Evolutionary conservation across 2,888 invertebrate genomes (phyloP).

Genomic region (Allophyes oxyacanthae): DNA sequence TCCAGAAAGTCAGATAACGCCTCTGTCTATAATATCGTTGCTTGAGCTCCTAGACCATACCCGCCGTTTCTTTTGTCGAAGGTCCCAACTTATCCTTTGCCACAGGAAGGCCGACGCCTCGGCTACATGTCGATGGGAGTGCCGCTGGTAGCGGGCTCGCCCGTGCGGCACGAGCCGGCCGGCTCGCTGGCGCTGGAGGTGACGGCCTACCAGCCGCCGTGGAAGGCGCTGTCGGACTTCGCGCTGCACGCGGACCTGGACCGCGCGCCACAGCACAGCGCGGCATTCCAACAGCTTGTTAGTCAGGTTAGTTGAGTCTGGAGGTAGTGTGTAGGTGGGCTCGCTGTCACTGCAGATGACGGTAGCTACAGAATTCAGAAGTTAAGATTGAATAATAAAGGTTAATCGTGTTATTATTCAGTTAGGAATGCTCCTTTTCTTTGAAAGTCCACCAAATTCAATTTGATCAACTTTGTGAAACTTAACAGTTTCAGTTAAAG

Average conservation of each 20-base stretch:
- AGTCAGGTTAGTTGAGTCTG: constrained; percentile 91
- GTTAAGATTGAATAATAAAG: too few species aligned
- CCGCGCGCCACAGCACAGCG: constrained; percentile 95
- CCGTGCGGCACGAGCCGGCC: constrained; percentile 96
- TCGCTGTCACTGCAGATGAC: too few species aligned
- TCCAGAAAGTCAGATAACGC: too few species aligned
- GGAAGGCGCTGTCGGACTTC: constrained; percentile 99
- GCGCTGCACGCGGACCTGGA: constrained; percentile 98
- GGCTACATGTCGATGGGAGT: constrained; percentile 98
- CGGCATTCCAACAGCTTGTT: constrained; percentile 98
- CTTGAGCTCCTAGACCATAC: neutral
- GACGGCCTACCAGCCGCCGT: constrained; percentile 98
- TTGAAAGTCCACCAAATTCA: too few species aligned
- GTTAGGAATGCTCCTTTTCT: too few species aligned
- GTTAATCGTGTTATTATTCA: too few species aligned
- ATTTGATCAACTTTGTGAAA: too few species aligned
- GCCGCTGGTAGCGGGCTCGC: constrained; percentile 99
- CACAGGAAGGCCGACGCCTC: constrained; percentile 97
- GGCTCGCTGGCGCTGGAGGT: constrained; percentile 96
- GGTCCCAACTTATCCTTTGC: constrained; percentile 54
- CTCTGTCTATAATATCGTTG: too few species aligned
- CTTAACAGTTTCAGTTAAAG: too few species aligned
- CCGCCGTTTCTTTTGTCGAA: constrained; percentile 48
- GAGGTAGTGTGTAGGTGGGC: too few species aligned
- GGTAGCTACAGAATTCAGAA: too few species aligned